phyloP scores from a whole-genome alignment of 2,797 vertebrate species.

The Pantherophis vulpinus region DNA sequence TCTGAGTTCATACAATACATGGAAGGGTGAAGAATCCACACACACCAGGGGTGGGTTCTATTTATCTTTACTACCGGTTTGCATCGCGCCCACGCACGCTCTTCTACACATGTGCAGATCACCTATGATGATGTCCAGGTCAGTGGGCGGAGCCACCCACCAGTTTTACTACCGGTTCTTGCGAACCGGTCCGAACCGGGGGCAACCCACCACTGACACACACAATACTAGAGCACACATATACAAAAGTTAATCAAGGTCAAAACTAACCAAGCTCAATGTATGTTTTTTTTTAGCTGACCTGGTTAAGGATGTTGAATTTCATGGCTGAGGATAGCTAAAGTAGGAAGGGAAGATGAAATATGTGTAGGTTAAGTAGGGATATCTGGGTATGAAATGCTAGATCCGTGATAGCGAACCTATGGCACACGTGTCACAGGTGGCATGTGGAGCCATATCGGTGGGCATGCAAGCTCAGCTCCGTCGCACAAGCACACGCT shows the following conservation, averaged over 20 bases:
- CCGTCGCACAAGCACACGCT: rapidly evolving
- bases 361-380: background rate
- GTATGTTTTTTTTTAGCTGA: background rate
- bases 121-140: too few relatives aligned
- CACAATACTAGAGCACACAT: background rate
- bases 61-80: too few relatives aligned
- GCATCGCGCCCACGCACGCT: rapidly evolving
- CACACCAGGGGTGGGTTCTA: too few relatives aligned
- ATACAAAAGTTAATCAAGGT: background rate
- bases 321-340: background rate
- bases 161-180: too few relatives aligned
- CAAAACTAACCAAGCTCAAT: background rate
- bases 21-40: background rate
- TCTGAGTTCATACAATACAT: background rate
- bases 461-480: too few relatives aligned
- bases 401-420: too few relatives aligned
- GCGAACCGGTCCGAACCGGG: too few relatives aligned
- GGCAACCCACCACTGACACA: too few relatives aligned
- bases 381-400: background rate
- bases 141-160: too few relatives aligned
- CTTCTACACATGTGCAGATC: too few relatives aligned
- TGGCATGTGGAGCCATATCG: too few relatives aligned
- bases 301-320: background rate
- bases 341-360: background rate
- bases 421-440: too few relatives aligned